phyloP scores from a whole-genome alignment of 2,888 invertebrate species.

The Chironomus riparius region DNA sequence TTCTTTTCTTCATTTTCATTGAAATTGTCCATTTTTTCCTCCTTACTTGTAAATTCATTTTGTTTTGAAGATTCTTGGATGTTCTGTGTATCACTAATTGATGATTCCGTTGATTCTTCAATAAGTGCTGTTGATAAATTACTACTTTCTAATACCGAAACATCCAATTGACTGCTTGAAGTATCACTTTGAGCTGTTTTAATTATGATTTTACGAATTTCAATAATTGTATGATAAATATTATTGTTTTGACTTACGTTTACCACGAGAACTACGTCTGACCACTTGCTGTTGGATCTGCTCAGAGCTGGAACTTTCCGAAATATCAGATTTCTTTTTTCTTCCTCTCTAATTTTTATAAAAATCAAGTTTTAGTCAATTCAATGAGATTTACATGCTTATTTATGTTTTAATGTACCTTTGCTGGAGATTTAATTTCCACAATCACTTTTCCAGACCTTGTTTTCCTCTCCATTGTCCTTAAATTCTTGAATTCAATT shows the following conservation, averaged over 20 bases:
- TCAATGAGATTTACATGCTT: not conserved
- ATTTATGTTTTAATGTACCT: not conserved
- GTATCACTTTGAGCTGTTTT: not conserved
- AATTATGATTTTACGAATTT: not conserved
- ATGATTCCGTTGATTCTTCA: too few species aligned
- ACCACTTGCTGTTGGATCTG: not conserved
- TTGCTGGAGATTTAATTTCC: not conserved
- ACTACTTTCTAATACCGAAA: not conserved
- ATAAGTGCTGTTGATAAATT: not conserved
- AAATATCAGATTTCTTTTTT: not conserved
- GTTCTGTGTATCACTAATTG: too few species aligned
- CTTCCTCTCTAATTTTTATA: not conserved
- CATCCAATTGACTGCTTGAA: not conserved
- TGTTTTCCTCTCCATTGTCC: not conserved
- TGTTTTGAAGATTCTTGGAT: too few species aligned
- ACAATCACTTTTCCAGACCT: not conserved
- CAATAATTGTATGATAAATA: not conserved
- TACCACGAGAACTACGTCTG: not conserved
- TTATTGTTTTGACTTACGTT: not conserved
- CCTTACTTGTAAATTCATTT: not conserved
- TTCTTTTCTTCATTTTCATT: not conserved
- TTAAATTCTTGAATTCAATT: too few species aligned
- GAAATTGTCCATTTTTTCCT: not conserved
- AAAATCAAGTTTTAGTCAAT: not conserved
- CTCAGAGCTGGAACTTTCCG: not conserved